Evolutionary conservation across 2,797 vertebrate genomes (phyloP).

Genomic region (Alectoris magna): DNA sequence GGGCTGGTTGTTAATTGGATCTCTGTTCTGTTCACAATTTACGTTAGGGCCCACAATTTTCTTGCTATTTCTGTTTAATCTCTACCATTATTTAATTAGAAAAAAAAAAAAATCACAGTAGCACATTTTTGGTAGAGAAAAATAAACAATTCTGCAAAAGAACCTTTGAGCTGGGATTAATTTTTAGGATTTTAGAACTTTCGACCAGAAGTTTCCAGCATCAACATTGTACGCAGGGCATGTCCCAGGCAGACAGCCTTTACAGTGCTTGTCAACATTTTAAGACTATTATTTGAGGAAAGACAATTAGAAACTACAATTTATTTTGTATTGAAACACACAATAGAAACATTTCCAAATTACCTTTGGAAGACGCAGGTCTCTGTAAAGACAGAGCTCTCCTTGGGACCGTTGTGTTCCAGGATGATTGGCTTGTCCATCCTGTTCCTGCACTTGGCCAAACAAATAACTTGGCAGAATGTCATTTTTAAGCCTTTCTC

Average conservation of each 20-base stretch:
- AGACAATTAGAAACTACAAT: not conserved
- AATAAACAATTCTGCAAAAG: not conserved
- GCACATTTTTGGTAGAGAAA: not conserved
- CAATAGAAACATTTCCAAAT: conserved; percentile 46
- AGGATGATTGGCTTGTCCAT: conserved; percentile 37
- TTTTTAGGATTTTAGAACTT: not conserved
- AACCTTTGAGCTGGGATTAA: not conserved
- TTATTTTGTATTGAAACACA: conserved; percentile 39
- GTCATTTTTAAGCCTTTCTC: not conserved
- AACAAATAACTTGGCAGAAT: conserved; percentile 4
- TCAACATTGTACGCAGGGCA: not conserved
- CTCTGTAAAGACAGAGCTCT: conserved; percentile 40
- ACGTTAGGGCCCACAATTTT: not conserved
- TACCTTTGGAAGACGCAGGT: conserved; percentile 26
- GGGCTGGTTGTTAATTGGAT: not conserved
- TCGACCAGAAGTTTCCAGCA: not conserved
- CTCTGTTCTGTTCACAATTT: not conserved
- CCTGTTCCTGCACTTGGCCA: not conserved
- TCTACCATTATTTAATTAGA: not conserved
- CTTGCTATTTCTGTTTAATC: not conserved
- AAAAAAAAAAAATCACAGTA: not conserved
- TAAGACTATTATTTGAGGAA: not conserved
- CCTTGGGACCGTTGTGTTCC: conserved; percentile 36
- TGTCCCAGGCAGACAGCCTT: not conserved
- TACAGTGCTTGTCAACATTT: not conserved